Base-by-base conservation (phyloP, 2,113 vertebrate species). In the Phylloscopus whistleri region DNA sequence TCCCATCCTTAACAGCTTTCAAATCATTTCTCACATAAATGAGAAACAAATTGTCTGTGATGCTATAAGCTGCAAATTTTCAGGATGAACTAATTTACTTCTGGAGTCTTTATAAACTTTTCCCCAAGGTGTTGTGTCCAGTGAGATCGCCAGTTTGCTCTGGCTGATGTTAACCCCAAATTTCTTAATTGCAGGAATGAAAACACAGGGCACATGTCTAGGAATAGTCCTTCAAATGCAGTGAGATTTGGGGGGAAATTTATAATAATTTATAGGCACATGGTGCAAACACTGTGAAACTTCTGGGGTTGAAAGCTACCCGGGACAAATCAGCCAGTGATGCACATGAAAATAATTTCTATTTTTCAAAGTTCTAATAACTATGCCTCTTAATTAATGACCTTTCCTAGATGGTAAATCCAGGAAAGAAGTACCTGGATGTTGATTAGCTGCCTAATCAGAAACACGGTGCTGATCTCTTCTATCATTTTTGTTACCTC, bases 381-480 rank as follows among this genome's bases (percentile, higher is more conserved):
- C 64, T 77, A 3, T 53, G 41, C 43, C 44, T 55, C 37, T 95
- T 95, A 93, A 91, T 94, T 51, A 79, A 49, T 79, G 80, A 55
- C 60, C 91, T 90, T 94, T 93, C 48, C 59, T 21, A 75, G 72
- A 20, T 33, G 48, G 51, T 73, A 94, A 91, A 92, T 55, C 44
- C 68, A 81, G 74, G 77, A 86, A 92, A 91, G 67, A 37, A 79
- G 31, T 48, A 83, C 58, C 77, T 95, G 86, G 68, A 3, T 83
- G 84, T 78, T 94, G 84, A 90, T 89, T 56, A 93, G 70, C 59
- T 91, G 80, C 84, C 75, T 95, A 46, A 89, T 94, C 91, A 93
- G 84, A 74, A 92, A 33, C n/a, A 27, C 6, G 0, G 68, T 24
- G 81, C 78, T 89, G 70, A 91, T 60, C 63, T 67, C 52, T 55